phyloP scores from a whole-genome alignment of 2,888 invertebrate genomes.

The Drosophila atroscutellata region DNA sequence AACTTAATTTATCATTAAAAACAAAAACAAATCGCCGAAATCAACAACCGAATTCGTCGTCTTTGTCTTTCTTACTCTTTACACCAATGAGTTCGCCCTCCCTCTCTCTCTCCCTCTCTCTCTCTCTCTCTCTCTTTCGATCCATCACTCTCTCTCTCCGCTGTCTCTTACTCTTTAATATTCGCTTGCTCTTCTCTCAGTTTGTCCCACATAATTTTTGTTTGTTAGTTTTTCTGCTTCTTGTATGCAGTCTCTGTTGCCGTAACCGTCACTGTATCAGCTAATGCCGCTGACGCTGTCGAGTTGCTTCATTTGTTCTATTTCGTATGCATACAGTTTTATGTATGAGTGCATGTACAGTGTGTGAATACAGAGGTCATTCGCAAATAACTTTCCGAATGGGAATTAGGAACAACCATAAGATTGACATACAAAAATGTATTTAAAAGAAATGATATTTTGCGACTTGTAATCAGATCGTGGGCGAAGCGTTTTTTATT shows the following conservation, averaged over 20 bases:
- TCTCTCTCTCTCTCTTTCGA: slow-evolving; percentile 16
- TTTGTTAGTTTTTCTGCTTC: slow-evolving; percentile 78
- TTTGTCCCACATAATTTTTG: slow-evolving; percentile 79
- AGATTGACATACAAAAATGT: neutral
- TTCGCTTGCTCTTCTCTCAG: slow-evolving; percentile 45
- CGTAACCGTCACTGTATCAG: slow-evolving; percentile 20
- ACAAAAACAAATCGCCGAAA: slow-evolving; percentile 1
- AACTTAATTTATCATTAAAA: neutral
- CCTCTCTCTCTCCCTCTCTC: slow-evolving; percentile 14
- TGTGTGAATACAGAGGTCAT: slow-evolving; percentile 3
- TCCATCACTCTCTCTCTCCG: slow-evolving; percentile 11
- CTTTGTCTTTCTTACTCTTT: slow-evolving; percentile 7
- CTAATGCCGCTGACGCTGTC: slow-evolving; percentile 32
- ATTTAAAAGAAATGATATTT: neutral
- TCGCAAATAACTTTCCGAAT: neutral
- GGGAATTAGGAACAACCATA: neutral
- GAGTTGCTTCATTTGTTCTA: slow-evolving; percentile 55
- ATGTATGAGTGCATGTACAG: neutral
- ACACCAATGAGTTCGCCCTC: slow-evolving; percentile 20
- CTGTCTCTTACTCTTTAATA: slow-evolving; percentile 4
- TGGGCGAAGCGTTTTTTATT: neutral
- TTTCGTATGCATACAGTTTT: slow-evolving; percentile 25
- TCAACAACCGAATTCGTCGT: neutral
- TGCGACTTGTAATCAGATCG: neutral
- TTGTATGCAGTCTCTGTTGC: slow-evolving; percentile 42